Percentiles rank a stretch among this genome's conserved stretches.
phyloP scores from a whole-genome alignment of 2,888 invertebrate genomes.

The Heliconius erato region DNA sequence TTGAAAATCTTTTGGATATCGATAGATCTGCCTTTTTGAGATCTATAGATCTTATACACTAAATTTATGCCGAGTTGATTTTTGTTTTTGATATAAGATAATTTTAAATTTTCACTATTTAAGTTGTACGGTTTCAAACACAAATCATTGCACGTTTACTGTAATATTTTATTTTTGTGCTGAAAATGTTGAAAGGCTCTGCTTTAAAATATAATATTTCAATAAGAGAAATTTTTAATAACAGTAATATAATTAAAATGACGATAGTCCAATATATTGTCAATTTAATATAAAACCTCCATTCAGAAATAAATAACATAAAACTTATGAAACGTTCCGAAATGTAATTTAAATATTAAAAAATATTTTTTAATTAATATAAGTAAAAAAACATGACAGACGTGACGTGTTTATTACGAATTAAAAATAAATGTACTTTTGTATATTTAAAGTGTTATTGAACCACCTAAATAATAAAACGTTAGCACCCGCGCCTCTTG shows the following conservation, averaged over 20 bases:
- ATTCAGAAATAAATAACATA: too few species aligned
- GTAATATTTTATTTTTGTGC: neutral
- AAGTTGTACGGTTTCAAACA: neutral
- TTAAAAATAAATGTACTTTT: neutral
- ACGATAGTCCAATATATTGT: too few species aligned
- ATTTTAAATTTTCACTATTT: neutral
- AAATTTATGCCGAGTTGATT: neutral
- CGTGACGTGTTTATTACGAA: neutral
- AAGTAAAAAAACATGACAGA: neutral
- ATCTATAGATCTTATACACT: neutral
- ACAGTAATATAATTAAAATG: too few species aligned
- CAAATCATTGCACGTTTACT: neutral
- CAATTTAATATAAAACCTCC: too few species aligned
- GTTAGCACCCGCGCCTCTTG: neutral
- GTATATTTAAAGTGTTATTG: neutral
- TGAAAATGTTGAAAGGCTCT: constrained; percentile 16
- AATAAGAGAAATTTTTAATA: too few species aligned
- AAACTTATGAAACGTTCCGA: too few species aligned
- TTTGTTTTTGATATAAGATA: neutral
- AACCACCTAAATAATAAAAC: neutral
- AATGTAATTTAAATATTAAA: neutral
- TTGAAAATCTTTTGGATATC: neutral
- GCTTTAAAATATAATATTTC: neutral
- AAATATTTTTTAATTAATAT: neutral
- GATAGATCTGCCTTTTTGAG: neutral